Evolutionary conservation across 2,797 vertebrate genomes (phyloP).

Genomic region (Rallus crepitans): DNA sequence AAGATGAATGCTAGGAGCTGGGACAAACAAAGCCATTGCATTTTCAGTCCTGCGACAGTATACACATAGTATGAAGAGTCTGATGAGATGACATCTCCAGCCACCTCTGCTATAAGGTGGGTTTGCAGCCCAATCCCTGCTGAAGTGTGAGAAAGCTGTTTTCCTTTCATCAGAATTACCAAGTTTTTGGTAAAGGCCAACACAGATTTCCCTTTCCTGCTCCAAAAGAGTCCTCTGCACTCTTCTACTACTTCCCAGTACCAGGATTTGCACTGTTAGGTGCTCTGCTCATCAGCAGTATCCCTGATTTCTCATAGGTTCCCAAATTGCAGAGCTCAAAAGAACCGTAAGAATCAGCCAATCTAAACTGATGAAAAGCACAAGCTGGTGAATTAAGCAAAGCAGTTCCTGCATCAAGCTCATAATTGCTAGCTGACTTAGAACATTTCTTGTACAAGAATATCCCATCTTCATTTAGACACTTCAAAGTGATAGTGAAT

Average conservation of each 20-base stretch:
- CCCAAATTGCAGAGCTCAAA: constrained; percentile 48
- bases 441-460: constrained; percentile 68
- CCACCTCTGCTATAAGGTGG: neutral
- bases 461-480: constrained; percentile 66
- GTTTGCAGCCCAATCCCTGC: neutral
- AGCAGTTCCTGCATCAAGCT: constrained; percentile 55
- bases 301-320: constrained; percentile 43
- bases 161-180: neutral
- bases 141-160: neutral
- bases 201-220: neutral
- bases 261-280: neutral
- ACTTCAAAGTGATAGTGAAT: constrained; percentile 62
- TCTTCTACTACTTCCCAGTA: neutral
- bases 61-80: fast-evolving
- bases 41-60: neutral
- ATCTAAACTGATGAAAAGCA: constrained; percentile 67
- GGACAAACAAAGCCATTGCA: neutral
- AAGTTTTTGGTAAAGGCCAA: neutral
- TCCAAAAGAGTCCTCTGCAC: neutral
- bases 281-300: constrained; percentile 38
- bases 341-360: constrained; percentile 49
- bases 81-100: neutral
- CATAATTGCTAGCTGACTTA: constrained; percentile 67
- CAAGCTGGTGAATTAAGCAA: constrained; percentile 67
- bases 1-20: neutral